Percentiles rank a stretch among this genome's conserved stretches.
phyloP scores from a whole-genome alignment of 2,888 invertebrate genomes.

The Carterocephalus palaemon region DNA sequence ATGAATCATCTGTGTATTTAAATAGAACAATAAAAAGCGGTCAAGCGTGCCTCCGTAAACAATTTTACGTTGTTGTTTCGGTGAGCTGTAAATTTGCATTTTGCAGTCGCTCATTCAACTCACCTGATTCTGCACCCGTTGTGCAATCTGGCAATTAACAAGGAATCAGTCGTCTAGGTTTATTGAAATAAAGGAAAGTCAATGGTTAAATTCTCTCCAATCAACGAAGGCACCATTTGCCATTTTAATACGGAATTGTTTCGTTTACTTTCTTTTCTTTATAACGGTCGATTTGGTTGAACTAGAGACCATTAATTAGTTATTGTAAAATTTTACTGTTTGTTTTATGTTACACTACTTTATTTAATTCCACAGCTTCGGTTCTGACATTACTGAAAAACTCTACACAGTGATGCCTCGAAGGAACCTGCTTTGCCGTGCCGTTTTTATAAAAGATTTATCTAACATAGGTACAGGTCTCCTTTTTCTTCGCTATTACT shows the following conservation, averaged over 20 bases:
- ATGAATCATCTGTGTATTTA: slow-evolving; percentile 44
- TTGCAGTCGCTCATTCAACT: slow-evolving; percentile 40
- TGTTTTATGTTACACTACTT: too few species aligned
- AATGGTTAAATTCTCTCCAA: slow-evolving; percentile 41
- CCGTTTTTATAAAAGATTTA: too few species aligned
- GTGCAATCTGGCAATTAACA: slow-evolving; percentile 62
- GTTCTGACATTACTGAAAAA: too few species aligned
- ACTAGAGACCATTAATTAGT: slow-evolving; percentile 1
- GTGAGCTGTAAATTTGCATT: slow-evolving; percentile 49
- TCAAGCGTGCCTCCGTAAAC: slow-evolving; percentile 55
- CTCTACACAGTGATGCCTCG: too few species aligned
- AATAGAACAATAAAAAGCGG: slow-evolving; percentile 62
- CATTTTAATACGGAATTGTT: slow-evolving; percentile 32
- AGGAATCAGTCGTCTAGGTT: slow-evolving; percentile 57
- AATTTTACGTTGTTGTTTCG: slow-evolving; percentile 50
- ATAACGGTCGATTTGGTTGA: slow-evolving; percentile 13
- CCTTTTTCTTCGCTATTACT: too few species aligned
- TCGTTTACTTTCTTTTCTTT: slow-evolving; percentile 22
- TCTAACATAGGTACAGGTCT: too few species aligned
- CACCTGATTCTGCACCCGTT: slow-evolving; percentile 55
- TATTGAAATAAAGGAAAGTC: slow-evolving; percentile 61
- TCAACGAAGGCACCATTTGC: slow-evolving; percentile 32
- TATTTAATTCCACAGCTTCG: too few species aligned
- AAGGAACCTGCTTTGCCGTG: too few species aligned
- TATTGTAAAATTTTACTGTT: too few species aligned